Conservation (phyloP, 2,113 vertebrate species). For the Lasiurus borealis region DNA sequence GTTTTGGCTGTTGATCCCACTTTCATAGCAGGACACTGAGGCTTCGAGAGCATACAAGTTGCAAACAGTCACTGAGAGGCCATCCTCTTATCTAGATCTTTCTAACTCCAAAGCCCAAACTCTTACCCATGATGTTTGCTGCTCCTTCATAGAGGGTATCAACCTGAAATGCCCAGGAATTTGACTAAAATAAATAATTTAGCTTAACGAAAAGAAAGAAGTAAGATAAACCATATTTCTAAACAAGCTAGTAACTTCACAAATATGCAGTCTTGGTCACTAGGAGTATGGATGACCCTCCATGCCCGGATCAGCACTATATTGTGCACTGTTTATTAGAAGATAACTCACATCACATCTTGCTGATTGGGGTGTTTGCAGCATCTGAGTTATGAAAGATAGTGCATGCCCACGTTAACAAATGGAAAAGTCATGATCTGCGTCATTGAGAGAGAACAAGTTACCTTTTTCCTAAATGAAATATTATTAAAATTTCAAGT, state of each 20-base stretch:
- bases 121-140: slow-evolving; percentile 19
- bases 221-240: slow-evolving; percentile 41
- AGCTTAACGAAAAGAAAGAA: slow-evolving; percentile 35
- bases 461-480: slow-evolving; percentile 53
- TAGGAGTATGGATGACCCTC: not conserved
- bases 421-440: slow-evolving; percentile 71
- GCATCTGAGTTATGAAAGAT: not conserved
- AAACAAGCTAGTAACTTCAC: slow-evolving; percentile 25
- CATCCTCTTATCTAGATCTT: slow-evolving; percentile 21
- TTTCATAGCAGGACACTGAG: not conserved
- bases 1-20: not conserved
- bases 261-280: not conserved
- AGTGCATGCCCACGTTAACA: not conserved
- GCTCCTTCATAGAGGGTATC: not conserved
- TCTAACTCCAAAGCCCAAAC: slow-evolving; percentile 57
- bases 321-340: slow-evolving; percentile 16
- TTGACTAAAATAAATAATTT: slow-evolving; percentile 62
- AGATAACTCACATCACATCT: slow-evolving; percentile 12
- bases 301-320: not conserved
- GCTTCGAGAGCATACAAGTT: rapidly evolving
- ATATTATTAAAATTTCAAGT: slow-evolving; percentile 59
- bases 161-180: slow-evolving; percentile 43
- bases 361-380: not conserved
- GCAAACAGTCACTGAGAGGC: not conserved
- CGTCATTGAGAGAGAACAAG: slow-evolving; percentile 59